Conservation (phyloP, 1,140 invertebrate genomes). For the Chelonus insularis region DNA sequence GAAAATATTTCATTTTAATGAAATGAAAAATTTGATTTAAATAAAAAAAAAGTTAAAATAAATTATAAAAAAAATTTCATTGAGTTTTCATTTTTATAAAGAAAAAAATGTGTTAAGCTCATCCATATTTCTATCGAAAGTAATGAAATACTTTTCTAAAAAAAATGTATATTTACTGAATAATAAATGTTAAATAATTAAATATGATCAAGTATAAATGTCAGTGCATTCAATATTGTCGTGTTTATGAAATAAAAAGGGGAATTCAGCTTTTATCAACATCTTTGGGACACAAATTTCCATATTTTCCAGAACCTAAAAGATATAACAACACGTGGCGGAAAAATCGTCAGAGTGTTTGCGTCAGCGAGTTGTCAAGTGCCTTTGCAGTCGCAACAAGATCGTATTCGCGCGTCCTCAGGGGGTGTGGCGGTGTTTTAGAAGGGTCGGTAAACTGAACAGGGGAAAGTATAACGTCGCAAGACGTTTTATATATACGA, state of each 20-base stretch:
- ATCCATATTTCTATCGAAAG: no score
- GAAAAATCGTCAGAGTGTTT: constrained; percentile 10
- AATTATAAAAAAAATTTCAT: no score
- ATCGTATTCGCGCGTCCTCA: constrained; percentile 22
- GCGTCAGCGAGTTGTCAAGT: constrained; percentile 28
- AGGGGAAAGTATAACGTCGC: constrained; percentile 6
- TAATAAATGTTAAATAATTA: no score
- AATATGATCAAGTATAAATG: not conserved
- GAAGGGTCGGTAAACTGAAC: constrained; percentile 5
- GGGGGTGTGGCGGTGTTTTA: not conserved
- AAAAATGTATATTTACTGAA: no score
- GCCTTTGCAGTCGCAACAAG: constrained; percentile 26
- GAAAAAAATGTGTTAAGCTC: no score
- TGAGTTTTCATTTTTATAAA: no score
- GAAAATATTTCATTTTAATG: no score
- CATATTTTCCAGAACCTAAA: not conserved
- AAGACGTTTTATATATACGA: constrained; percentile 9
- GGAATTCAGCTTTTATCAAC: not conserved
- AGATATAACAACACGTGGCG: constrained; percentile 9
- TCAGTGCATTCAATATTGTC: constrained; percentile 6
- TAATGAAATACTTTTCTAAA: no score
- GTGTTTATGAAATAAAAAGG: not conserved
- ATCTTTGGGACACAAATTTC: no score
- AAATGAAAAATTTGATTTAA: no score
- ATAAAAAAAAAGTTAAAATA: no score